Conservation (phyloP, 2,797 vertebrate species). For the Pangasius larnaudii region DNA sequence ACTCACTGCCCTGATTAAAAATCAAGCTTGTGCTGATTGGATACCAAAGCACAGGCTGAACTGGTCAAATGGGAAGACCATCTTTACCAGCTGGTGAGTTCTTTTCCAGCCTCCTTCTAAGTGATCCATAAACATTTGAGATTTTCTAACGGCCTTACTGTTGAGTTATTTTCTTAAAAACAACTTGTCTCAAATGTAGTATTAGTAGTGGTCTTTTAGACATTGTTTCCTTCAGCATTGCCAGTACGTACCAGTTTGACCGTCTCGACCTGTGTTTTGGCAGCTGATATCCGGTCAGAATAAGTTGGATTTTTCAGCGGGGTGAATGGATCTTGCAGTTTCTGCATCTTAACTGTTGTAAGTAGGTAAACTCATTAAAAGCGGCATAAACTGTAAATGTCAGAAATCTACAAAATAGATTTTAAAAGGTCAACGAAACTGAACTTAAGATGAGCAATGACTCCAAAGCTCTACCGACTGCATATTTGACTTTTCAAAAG, state of each 20-base stretch:
- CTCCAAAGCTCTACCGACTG: neutral
- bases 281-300: neutral
- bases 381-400: neutral
- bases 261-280: neutral
- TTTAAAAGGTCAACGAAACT: neutral
- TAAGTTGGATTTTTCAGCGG: neutral
- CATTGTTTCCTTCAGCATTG: neutral
- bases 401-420: conserved; percentile 2
- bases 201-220: neutral
- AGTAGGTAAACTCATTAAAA: conserved; percentile 22
- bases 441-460: neutral
- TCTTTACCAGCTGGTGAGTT: neutral
- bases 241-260: neutral
- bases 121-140: neutral
- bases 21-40: neutral
- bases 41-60: neutral
- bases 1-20: neutral
- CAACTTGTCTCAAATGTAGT: neutral
- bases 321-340: conserved; percentile 34
- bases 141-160: neutral
- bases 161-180: neutral
- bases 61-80: neutral
- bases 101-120: too few species aligned
- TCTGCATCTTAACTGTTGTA: neutral
- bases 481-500: conserved; percentile 4